Evolutionary conservation across 2,113 vertebrate species (phyloP), one percentile per base, ranked within the genome.

Genomic region (Aplodontia rufa): DNA sequence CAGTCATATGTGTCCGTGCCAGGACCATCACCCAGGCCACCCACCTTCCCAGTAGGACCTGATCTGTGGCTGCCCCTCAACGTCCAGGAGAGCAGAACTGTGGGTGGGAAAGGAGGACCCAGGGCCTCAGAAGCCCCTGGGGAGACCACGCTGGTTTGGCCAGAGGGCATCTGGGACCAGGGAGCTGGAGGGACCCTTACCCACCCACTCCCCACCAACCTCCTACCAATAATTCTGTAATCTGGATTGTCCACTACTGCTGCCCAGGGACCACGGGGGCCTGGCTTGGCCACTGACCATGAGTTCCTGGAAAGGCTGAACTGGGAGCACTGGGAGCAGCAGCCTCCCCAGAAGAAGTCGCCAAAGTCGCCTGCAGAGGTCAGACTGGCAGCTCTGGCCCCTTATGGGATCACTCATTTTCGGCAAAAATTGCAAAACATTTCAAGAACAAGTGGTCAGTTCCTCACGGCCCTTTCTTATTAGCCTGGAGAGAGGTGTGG

Each of bases 341-440:
- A 0, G 45, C 12, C 24, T 47, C 37, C 30, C 55, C 66, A 26
- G 47, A 32, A 49, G 12, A 14, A 42, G 60, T 83, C 42, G 0
- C 22, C 26, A 10, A 19, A 45, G 47, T n/a, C 13, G 35, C 35
- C 3, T 17, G 66, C 37, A 10, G 79, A 58, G 76, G 58, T 82
- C 86, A 68, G 53, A 16, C 68, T 28, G 6, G 78, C 58, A 14
- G 94, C 71, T 72, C 51, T 0, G 13, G 37, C 35, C 58, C 84
- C 91, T 79, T 26, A 53, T 4, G 92, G 81, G 88, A 82, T 28
- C 85, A 13, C 30, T 82, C 28, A 2, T n/a, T 76, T 97, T 97
- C 97, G 93, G 91, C 86, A 92, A 97, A 97, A 95, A 60, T 93
- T 97, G 93, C 94, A 96, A 92, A 95, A 96, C 42, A 13, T 74